A percentile compares a stretch with the other conserved stretches of the same genome.
These are phyloP conservation scores for Zaprionus davidi DNA, from an alignment of 1,140 invertebrate genomes.

Conservation along the genomic window DNA sequence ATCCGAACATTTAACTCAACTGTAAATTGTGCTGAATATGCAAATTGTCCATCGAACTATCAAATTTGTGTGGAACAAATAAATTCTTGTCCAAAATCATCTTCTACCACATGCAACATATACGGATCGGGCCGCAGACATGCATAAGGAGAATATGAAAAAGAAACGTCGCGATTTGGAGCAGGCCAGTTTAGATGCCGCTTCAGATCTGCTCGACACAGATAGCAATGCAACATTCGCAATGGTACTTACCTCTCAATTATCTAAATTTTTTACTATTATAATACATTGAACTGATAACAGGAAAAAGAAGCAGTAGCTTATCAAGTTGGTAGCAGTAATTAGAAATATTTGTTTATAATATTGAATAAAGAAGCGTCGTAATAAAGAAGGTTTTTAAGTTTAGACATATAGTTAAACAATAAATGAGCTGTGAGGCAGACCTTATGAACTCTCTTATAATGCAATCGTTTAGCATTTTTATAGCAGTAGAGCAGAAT, in stretches of 20 bases:
- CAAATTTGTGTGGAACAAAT: conserved; percentile 77
- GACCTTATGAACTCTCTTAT: too few species aligned
- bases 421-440: too few species aligned
- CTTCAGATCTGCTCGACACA: conserved; percentile 92
- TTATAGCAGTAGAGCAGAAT: neutral
- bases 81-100: conserved; percentile 84
- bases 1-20: conserved; percentile 33
- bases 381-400: too few species aligned
- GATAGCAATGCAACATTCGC: conserved; percentile 93
- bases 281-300: too few species aligned
- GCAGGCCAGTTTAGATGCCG: conserved; percentile 92
- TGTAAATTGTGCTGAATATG: conserved; percentile 56
- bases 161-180: conserved; percentile 94
- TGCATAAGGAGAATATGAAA: conserved; percentile 95
- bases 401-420: too few species aligned
- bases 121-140: conserved; percentile 85
- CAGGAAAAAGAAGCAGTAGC: too few species aligned
- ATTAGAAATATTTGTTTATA: too few species aligned
- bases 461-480: neutral
- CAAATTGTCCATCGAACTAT: conserved; percentile 25
- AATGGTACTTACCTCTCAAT: conserved; percentile 88
- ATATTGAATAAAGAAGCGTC: too few species aligned
- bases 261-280: conserved; percentile 39
- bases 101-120: conserved; percentile 81
- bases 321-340: too few species aligned